Conservation (phyloP, 2,888 invertebrate genomes). For the Drosophila mayaguana region DNA sequence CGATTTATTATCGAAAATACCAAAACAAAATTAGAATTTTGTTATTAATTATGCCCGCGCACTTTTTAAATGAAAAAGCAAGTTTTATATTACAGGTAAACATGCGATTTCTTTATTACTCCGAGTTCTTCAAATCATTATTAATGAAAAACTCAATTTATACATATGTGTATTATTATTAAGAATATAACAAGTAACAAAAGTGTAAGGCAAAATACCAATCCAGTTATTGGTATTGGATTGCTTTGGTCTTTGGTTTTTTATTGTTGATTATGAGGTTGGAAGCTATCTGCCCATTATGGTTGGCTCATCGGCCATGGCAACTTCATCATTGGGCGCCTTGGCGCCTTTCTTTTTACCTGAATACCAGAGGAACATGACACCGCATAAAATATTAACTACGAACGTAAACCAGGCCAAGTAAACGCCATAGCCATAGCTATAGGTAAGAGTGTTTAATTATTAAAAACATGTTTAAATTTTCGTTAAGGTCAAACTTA, state of each 20-base stretch:
- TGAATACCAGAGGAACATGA: constrained; percentile 92
- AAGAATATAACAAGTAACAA: constrained; percentile 75
- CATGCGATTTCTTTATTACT: constrained; percentile 57
- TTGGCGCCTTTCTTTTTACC: constrained; percentile 94
- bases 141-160: constrained; percentile 43
- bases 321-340: constrained; percentile 92
- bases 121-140: constrained; percentile 36
- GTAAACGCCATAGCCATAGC: constrained; percentile 90
- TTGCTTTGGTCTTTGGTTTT: constrained; percentile 69
- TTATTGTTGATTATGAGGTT: neutral
- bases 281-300: constrained; percentile 88
- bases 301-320: constrained; percentile 94
- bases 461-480: neutral
- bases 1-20: constrained; percentile 9
- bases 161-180: constrained; percentile 41
- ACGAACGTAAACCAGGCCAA: constrained; percentile 92
- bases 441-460: constrained; percentile 42
- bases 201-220: constrained; percentile 49
- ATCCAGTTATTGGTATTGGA: constrained; percentile 28
- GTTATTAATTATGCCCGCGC: no score
- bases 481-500: constrained; percentile 82
- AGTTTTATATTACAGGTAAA: constrained; percentile 32
- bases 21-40: neutral
- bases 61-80: neutral
- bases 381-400: constrained; percentile 89